These are phyloP conservation scores for Actinostola sp. DNA, from an alignment of 92 coral and sea anemone species.

Conservation along the genomic window DNA sequence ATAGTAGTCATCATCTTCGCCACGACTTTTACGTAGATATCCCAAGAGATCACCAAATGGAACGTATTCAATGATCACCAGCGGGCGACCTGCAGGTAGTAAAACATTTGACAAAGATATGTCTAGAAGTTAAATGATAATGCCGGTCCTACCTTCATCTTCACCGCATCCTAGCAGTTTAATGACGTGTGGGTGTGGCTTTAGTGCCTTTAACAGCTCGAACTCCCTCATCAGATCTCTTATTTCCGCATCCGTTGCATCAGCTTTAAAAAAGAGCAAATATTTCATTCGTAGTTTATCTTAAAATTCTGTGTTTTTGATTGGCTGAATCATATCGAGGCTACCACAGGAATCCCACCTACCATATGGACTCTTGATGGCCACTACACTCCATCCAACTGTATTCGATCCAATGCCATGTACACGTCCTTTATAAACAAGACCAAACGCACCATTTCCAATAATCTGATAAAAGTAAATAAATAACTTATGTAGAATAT, in stretches of 20 bases:
- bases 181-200: slow-evolving; percentile 72
- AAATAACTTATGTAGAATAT: neutral
- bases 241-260: slow-evolving; percentile 61
- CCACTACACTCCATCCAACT: slow-evolving; percentile 61
- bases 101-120: neutral
- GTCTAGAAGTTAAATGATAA: neutral
- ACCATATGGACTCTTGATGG: slow-evolving; percentile 67
- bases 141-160: slow-evolving; percentile 44
- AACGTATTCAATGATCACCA: slow-evolving; percentile 51
- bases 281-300: neutral
- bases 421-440: slow-evolving; percentile 59
- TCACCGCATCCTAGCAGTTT: slow-evolving; percentile 57
- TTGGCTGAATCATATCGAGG: neutral
- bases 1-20: slow-evolving; percentile 60
- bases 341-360: neutral
- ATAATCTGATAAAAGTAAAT: slow-evolving; percentile 27
- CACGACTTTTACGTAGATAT: slow-evolving; percentile 69
- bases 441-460: slow-evolving; percentile 74
- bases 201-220: slow-evolving; percentile 53
- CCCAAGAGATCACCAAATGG: slow-evolving; percentile 57
- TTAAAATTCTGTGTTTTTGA: neutral
- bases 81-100: slow-evolving; percentile 29
- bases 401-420: slow-evolving; percentile 37
- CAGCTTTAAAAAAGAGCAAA: slow-evolving; percentile 23
- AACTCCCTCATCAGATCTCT: slow-evolving; percentile 59